These are phyloP conservation scores for Adelges cooleyi DNA, from an alignment of 1,140 invertebrate species.

Conservation along the genomic window DNA sequence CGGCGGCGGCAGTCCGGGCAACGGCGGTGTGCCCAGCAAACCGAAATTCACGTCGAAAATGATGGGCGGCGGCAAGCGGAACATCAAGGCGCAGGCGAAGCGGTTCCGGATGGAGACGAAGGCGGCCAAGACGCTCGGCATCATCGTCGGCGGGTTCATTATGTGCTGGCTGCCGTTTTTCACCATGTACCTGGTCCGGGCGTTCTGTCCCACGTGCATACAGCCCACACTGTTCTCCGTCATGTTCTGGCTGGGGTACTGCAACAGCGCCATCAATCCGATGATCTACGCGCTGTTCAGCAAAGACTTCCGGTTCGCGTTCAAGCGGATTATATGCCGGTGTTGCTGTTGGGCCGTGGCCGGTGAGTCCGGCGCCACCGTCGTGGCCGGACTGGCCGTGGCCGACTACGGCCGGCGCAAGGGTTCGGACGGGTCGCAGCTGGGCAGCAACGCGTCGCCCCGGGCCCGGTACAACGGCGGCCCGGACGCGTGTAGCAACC, in stretches of 20 bases:
- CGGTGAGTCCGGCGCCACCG: conserved; percentile 8
- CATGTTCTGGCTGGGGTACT: conserved; percentile 94
- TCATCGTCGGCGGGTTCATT: conserved; percentile 88
- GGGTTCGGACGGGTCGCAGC: conserved; percentile 54
- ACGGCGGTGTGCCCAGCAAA: conserved; percentile 15
- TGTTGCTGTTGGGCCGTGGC: conserved; percentile 49
- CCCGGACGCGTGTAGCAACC: conserved; percentile 9
- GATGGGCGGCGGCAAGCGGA: conserved; percentile 65
- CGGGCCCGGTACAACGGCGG: conserved; percentile 38
- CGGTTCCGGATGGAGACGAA: conserved; percentile 83
- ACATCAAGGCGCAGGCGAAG: conserved; percentile 73
- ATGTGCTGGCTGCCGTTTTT: conserved; percentile 93
- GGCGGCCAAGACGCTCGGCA: conserved; percentile 84
- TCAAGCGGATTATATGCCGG: conserved; percentile 79
- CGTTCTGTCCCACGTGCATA: conserved; percentile 70
- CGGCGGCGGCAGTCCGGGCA: conserved; percentile 1
- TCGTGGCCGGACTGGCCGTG: conserved; percentile 16
- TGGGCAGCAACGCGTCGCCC: conserved; percentile 36
- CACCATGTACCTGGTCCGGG: conserved; percentile 76
- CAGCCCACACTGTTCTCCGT: conserved; percentile 73
- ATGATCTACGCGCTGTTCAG: conserved; percentile 85
- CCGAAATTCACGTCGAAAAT: conserved; percentile 48
- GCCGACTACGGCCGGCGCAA: conserved; percentile 37
- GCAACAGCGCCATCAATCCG: conserved; percentile 90
- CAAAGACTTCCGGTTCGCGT: conserved; percentile 82